Evolutionary conservation across 1,140 invertebrate species (phyloP).

Genomic region (Luehdorfia chinensis): DNA sequence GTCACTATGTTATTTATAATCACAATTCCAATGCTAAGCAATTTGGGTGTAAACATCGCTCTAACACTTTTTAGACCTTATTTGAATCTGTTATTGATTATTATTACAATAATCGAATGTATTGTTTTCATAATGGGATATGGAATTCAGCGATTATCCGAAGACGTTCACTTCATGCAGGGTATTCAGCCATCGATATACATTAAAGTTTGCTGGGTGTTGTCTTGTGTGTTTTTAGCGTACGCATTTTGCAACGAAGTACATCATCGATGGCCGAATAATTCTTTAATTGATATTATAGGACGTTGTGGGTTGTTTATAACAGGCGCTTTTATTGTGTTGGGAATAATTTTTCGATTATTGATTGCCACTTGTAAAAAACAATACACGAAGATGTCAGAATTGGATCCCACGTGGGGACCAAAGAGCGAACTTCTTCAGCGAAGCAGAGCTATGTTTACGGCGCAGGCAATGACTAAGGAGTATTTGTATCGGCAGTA

Average conservation of each 20-base stretch:
- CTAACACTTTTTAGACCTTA: conserved; percentile 26
- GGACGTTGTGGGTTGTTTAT: conserved; percentile 19
- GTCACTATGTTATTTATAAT: conserved; percentile 36
- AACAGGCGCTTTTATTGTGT: conserved; percentile 7
- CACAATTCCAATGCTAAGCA: conserved; percentile 45
- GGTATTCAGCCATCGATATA: conserved; percentile 47
- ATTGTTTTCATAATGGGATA: conserved; percentile 52
- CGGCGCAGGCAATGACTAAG: conserved; percentile 67
- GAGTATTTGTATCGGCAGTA: conserved; percentile 69
- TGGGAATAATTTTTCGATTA: conserved; percentile 30
- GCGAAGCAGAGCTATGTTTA: conserved; percentile 62
- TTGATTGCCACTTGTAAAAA: conserved; percentile 29
- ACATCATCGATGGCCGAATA: conserved; percentile 16
- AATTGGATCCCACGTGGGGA: conserved; percentile 47
- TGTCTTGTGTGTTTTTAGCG: conserved; percentile 27
- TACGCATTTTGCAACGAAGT: conserved; percentile 41
- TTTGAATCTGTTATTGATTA: conserved; percentile 31
- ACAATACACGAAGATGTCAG: conserved; percentile 22
- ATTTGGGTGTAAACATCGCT: conserved; percentile 26
- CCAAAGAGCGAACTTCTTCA: conserved; percentile 44
- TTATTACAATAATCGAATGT: conserved; percentile 38
- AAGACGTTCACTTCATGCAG: conserved; percentile 67
- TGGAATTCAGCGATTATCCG: conserved; percentile 48
- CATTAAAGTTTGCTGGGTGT: conserved; percentile 44
- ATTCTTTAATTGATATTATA: conserved; percentile 9